Base-by-base conservation (phyloP, 1,140 invertebrate species). In the Drosophila ambigua region DNA sequence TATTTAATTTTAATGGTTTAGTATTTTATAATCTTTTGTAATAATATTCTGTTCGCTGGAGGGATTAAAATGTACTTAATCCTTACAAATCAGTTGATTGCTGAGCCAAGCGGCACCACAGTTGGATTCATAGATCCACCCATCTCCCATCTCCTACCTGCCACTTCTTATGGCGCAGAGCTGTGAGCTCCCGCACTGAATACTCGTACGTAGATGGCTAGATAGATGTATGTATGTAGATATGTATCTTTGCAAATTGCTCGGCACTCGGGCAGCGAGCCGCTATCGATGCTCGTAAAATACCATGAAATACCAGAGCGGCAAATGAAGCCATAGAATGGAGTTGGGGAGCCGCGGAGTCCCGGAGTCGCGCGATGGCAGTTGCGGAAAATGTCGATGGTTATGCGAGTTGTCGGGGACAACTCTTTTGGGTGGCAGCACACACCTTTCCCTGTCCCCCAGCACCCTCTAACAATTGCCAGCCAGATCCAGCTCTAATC, bases 271-370 rank as follows among this genome's bases (percentile, higher is more conserved):
- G 50, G 20, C 20, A 20, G 20, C 20, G 11, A 35, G 24, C 61
- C 8, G 48, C 51, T 41, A 68, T 63, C 66, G 60, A 64, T 73
- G 69, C 23, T 31, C 52, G 71, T 72, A 55, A 73, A 69, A 74
- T 65, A 35, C 41, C 16, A 57, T 57, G 54, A 26, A 13, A 39
- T 39, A 23, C 24, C n/a, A 15, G 2, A 46, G 15, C 15, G 15
- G 26, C 20, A 73, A 78, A 71, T 83, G 74, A 71, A 78, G 79
- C 61, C 79, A 78, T 71, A 82, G 79, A 83, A 78, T 78, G 64
- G 28, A 13, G 35, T 39, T n/a, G 23, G 20, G 4, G 23, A 24
- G 23, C 4, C 26, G 26, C 16, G 16, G 16, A 24, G 23, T 24
- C 23, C 1, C 23, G 23, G 23, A 24, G 23, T 24, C 23, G 2